Conservation (phyloP, 2,113 vertebrate genomes). For the Asarcornis scutulata region DNA sequence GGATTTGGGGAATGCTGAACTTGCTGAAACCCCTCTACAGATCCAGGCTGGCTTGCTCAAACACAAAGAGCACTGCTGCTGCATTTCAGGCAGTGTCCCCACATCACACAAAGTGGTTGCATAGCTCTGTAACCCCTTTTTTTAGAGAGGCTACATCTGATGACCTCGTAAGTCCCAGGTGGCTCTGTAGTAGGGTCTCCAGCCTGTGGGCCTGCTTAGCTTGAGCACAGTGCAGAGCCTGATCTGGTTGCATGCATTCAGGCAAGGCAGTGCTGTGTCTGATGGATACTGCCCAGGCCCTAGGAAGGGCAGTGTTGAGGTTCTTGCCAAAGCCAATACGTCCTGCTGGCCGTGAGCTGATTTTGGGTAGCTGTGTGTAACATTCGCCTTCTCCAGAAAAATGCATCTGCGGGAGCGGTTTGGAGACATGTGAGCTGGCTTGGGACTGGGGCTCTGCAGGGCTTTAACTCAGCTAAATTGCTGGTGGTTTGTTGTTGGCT, state of each 20-base stretch:
- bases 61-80: neutral
- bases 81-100: neutral
- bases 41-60: neutral
- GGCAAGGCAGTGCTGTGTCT: neutral
- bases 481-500: neutral
- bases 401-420: rapidly evolving
- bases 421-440: neutral
- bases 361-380: conserved; percentile 38
- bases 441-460: conserved; percentile 20
- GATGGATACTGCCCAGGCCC: neutral
- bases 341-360: neutral
- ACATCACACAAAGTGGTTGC: neutral
- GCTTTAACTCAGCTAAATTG: conserved; percentile 35
- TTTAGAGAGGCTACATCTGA: neutral
- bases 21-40: neutral
- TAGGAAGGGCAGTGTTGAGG: neutral
- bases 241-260: neutral
- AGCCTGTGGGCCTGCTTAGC: neutral
- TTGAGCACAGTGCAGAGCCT: neutral
- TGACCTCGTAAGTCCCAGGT: neutral
- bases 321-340: neutral
- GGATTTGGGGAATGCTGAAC: neutral
- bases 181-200: neutral
- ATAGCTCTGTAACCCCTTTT: neutral
- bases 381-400: neutral